Evolutionary conservation across 2,888 invertebrate genomes (phyloP), one percentile per base, ranked within the genome.

Genomic region (Heliconius ethilla): DNA sequence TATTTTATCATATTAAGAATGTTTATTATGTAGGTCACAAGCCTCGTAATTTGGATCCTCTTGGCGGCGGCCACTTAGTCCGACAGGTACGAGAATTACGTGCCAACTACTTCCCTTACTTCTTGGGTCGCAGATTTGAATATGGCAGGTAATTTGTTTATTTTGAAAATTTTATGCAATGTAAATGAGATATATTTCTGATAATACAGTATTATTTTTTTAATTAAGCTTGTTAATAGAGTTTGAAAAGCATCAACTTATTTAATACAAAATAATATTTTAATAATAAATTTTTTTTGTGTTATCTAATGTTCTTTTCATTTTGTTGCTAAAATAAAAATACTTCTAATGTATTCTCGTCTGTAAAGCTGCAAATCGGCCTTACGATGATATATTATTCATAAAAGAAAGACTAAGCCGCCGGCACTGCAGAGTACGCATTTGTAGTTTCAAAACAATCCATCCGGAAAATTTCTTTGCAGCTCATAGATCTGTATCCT

Each of bases 1-100:
- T 22, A 73, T 11, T 76, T 59, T 74, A 40, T 15, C 55, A 66
- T 66, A 40, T 63, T 75, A 69, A 55, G 1, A 72, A 15, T 75
- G 33, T 40, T 72, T 62, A n/a, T 75, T 79, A 40, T 80, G 76
- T 90, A 95, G 94, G 92, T 85, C 92, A 93, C 87, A 92, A 94
- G 84, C 87, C 90, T 75, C 87, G 90, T 79, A 89, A 88, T 82
- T 82, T 91, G 86, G 92, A 92, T 78, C 84, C 89, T 25, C 80
- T 90, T 69, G 93, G 93, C 65, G 92, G 92, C 51, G 93, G 91
- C 45, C 92, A 93, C 82, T 83, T 93, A 79, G 86, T 92, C 10
- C 88, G 93, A n/a, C 89, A 89, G 79, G 89, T 89, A 0, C 89
- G 94, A 22, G 91, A 91, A 74, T 87, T 87, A 81, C 91, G 82